Conservation (phyloP, 1,140 invertebrate genomes). For the Heliconius congener region DNA sequence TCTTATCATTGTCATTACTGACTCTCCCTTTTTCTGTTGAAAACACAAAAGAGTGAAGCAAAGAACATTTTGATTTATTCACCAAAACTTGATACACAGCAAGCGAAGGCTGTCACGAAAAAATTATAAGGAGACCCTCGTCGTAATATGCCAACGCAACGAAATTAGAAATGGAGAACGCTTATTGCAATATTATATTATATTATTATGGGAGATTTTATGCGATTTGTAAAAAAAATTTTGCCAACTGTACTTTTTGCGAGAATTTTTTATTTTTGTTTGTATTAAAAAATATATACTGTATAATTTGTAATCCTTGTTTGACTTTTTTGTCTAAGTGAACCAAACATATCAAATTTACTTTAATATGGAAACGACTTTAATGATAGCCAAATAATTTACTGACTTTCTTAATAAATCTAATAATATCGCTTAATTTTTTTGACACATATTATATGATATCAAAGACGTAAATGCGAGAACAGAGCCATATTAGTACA, state of each 20-base stretch:
- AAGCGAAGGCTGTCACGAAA: constrained; percentile 17
- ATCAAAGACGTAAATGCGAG: too few relatives aligned
- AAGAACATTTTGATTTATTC: constrained; percentile 15
- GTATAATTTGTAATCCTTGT: neutral
- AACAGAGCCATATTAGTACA: too few relatives aligned
- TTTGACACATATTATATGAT: too few relatives aligned
- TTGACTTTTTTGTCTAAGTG: neutral
- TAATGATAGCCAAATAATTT: too few relatives aligned
- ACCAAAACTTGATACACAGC: constrained; percentile 19
- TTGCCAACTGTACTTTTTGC: neutral
- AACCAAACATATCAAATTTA: too few relatives aligned
- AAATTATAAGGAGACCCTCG: constrained; percentile 19
- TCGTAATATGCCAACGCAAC: constrained; percentile 6
- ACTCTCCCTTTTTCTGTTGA: constrained; percentile 1
- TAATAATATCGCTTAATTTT: too few relatives aligned
- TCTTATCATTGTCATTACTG: constrained; percentile 1
- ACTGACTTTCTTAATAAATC: too few relatives aligned
- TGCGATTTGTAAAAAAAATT: neutral
- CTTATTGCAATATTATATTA: neutral
- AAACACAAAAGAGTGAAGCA: constrained; percentile 4
- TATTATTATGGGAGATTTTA: neutral
- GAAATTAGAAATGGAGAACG: constrained; percentile 4
- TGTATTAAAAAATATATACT: neutral
- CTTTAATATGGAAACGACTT: neutral
- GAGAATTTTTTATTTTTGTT: neutral